Base-by-base conservation (phyloP, 2,797 vertebrate species). In the Cryptoblepharus egeriae region DNA sequence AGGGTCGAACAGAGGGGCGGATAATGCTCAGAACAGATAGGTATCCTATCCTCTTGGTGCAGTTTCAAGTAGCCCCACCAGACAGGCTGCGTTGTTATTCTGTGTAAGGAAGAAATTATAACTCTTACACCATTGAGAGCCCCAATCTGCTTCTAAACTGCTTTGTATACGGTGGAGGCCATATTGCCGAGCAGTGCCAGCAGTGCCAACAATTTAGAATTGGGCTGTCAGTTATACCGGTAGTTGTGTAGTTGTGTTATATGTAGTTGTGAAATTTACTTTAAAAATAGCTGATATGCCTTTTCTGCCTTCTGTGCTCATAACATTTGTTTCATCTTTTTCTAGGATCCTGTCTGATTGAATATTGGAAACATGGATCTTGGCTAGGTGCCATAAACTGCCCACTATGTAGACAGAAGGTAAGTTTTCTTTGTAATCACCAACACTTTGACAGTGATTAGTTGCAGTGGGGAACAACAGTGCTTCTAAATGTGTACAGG, bases 331-430 rank as follows among this genome's bases (percentile, higher is more conserved):
- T 13, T 28, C 9, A 4, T 6, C 52, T 75, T 83, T 85, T 57
- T 90, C n/a, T 91, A 98, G 96, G 96, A 75, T 93, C 95, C 73
- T 98, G 97, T 93, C 94, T 97, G 80, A 97, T 97, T 55, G 87
- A 94, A 9, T 97, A 95, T 87, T 97, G 97, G 97, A 97, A 96
- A 87, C 96, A 97, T 0, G 95, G 96, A 28, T 93, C 96, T 37
- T 97, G 96, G 95, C 88, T 97, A 85, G 95, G 96, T 12, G 96
- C 97, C 4, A 94, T 98, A 93, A 97, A 88, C 90, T 97, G 97
- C 82, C 97, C 97, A 78, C 95, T 97, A 82, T 97, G 97, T 91
- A 96, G 97, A 92, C 96, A 97, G 90, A 97, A 97, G 96, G 97
- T 97, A 93, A 28, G n/a, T 32, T 28, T 42, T 82, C 72, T 63